These are phyloP conservation scores for Lycaena phlaeas DNA, from an alignment of 2,888 invertebrate species.

Conservation along the genomic window DNA sequence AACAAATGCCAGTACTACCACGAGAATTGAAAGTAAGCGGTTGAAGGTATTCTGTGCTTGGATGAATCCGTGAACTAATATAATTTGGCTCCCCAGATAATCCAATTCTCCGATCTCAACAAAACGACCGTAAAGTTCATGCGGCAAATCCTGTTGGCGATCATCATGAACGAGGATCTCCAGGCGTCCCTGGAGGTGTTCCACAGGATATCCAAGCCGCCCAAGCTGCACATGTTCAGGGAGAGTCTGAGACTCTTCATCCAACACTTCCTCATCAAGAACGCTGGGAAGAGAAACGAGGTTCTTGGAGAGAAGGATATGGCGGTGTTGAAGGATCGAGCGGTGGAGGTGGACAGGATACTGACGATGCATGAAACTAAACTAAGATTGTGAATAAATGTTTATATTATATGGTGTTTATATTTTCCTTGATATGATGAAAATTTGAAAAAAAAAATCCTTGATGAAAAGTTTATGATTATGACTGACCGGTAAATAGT, in stretches of 20 bases:
- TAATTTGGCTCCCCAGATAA: conserved; percentile 77
- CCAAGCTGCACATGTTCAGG: conserved; percentile 84
- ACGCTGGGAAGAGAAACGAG: conserved; percentile 61
- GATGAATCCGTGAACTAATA: too few species aligned
- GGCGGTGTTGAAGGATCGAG: conserved; percentile 61
- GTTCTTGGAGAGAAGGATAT: conserved; percentile 43
- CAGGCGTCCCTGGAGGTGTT: conserved; percentile 78
- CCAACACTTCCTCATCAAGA: conserved; percentile 86
- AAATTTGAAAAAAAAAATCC: too few species aligned
- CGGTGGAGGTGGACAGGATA: conserved; percentile 77
- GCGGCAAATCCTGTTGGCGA: conserved; percentile 81
- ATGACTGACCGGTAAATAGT: too few species aligned
- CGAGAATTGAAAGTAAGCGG: too few species aligned
- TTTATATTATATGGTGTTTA: neutral
- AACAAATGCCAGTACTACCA: too few species aligned
- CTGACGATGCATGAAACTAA: conserved; percentile 68
- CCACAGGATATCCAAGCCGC: conserved; percentile 78
- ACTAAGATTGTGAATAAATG: conserved; percentile 37
- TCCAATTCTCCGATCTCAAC: conserved; percentile 89
- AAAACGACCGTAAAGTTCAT: conserved; percentile 85
- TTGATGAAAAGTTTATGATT: too few species aligned
- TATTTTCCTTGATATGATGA: too few species aligned
- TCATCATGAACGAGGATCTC: conserved; percentile 79
- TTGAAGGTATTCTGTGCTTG: too few species aligned
- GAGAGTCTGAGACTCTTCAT: conserved; percentile 90